Evolutionary conservation across 23 tunicate genomes (phyloP).

Genomic region (Ciona savignyi): DNA sequence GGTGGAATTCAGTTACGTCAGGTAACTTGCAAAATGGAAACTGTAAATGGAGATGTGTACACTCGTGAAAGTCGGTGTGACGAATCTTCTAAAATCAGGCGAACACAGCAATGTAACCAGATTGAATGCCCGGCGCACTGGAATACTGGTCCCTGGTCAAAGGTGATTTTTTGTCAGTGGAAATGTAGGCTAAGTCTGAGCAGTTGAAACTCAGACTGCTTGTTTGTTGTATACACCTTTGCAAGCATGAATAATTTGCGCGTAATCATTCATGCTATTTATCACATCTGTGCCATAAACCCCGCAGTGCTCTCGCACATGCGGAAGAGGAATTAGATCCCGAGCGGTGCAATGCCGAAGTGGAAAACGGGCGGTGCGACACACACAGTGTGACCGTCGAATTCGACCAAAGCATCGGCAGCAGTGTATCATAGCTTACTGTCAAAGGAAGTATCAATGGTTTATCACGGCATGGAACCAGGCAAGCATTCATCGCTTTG

Average conservation of each 20-base stretch:
- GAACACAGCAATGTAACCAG: conserved; percentile 37
- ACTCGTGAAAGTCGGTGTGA: conserved; percentile 34
- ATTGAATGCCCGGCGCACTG: conserved; percentile 72
- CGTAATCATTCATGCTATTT: neutral
- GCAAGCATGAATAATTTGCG: too few species aligned
- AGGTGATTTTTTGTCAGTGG: conserved; percentile 63
- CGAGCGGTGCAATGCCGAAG: conserved; percentile 59
- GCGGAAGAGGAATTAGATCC: conserved; percentile 68
- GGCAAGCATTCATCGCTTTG: conserved; percentile 16
- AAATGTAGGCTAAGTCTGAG: too few species aligned
- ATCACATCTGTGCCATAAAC: neutral
- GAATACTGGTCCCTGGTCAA: conserved; percentile 81
- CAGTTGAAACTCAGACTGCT: too few species aligned
- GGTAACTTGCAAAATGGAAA: conserved; percentile 38
- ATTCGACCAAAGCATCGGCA: conserved; percentile 39
- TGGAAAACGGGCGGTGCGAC: conserved; percentile 28
- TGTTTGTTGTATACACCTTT: too few species aligned
- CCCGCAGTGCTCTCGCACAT: conserved; percentile 65
- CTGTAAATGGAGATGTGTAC: conserved; percentile 46
- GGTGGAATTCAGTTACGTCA: conserved; percentile 64
- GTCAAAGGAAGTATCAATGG: conserved; percentile 74
- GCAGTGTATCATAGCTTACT: conserved; percentile 52
- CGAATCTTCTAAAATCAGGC: conserved; percentile 18
- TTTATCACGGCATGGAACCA: conserved; percentile 78
- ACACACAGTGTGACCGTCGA: conserved; percentile 33